Conservation (phyloP, 2,797 vertebrate genomes). For the Salmo trutta region DNA sequence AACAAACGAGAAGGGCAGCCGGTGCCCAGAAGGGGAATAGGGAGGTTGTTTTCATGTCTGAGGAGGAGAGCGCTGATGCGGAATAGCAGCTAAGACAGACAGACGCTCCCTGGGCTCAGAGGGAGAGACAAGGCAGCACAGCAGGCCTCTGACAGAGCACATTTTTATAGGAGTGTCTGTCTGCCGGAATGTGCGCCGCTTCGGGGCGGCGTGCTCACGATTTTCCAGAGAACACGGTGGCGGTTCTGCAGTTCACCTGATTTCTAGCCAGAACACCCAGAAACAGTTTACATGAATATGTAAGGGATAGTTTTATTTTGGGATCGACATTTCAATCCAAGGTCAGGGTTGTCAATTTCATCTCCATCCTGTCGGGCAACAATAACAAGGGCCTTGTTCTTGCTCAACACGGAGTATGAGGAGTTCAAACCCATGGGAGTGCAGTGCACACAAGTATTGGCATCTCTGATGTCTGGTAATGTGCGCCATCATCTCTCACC, state of each 20-base stretch:
- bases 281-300: neutral
- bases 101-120: constrained; percentile 7
- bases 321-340: neutral
- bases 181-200: constrained; percentile 65
- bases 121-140: constrained; percentile 44
- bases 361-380: constrained; percentile 39
- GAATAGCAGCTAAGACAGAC: constrained; percentile 60
- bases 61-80: constrained; percentile 51
- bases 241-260: constrained; percentile 18
- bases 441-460: neutral
- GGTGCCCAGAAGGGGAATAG: constrained; percentile 14
- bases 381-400: constrained; percentile 16
- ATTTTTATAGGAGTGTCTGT: constrained; percentile 67
- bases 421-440: constrained; percentile 38
- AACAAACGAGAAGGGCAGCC: constrained; percentile 32
- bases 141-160: constrained; percentile 64
- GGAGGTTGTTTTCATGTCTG: constrained; percentile 51
- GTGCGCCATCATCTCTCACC: constrained; percentile 25
- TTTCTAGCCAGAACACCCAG: neutral
- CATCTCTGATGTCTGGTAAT: constrained; percentile 53
- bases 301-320: neutral
- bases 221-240: neutral
- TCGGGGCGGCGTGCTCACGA: constrained; percentile 31
- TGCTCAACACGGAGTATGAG: neutral
- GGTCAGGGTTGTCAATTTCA: neutral